phyloP scores from a whole-genome alignment of 2,113 vertebrate species.

The Otis tarda region DNA sequence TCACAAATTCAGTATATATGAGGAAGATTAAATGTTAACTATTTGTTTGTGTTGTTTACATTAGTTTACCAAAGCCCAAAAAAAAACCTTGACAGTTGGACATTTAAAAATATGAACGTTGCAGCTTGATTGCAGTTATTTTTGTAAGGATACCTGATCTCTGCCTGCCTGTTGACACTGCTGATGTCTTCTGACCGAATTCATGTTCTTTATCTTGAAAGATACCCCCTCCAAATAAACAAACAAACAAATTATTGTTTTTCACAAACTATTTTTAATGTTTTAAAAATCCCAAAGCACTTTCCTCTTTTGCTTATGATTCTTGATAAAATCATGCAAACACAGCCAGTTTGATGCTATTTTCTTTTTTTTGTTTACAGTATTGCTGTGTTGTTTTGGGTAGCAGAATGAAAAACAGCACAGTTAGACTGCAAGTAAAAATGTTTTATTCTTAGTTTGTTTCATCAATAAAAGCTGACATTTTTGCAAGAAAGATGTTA shows the following conservation, averaged over 20 bases:
- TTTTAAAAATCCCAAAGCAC: constrained; percentile 23
- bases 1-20: not conserved
- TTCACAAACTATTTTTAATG: not conserved
- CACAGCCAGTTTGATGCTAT: constrained; percentile 76
- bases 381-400: constrained; percentile 79
- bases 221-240: accelerated
- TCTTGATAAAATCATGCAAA: constrained; percentile 77
- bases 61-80: not conserved
- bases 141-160: not conserved
- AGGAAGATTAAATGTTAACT: not conserved
- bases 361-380: constrained; percentile 81
- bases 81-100: not conserved
- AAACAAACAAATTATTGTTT: not conserved
- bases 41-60: not conserved
- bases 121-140: not conserved
- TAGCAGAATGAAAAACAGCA: constrained; percentile 81
- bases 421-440: constrained; percentile 77
- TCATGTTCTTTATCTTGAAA: not conserved
- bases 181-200: not conserved
- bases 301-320: constrained; percentile 49
- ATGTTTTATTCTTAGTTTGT: constrained; percentile 84
- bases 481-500: constrained; percentile 83
- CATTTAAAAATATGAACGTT: not conserved
- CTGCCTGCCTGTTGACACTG: not conserved
- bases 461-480: constrained; percentile 84